These are phyloP conservation scores for Pygocentrus nattereri DNA, from an alignment of 2,797 vertebrate species.

Conservation along the genomic window DNA sequence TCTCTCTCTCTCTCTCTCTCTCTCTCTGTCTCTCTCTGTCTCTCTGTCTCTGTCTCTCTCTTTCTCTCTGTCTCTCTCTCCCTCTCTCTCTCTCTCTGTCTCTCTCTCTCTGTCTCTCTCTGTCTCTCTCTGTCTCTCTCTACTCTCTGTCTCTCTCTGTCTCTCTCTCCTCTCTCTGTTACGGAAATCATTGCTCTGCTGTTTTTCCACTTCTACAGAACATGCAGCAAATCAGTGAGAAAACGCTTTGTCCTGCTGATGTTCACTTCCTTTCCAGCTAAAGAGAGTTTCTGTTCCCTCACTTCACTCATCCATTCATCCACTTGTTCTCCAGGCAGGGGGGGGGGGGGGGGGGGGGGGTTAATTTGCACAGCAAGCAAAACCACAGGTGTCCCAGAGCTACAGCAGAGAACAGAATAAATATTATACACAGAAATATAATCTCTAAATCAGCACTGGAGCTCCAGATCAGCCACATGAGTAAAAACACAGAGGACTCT, in stretches of 20 bases:
- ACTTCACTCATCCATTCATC: background rate
- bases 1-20: slow-evolving; percentile 7
- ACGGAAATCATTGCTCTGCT: background rate
- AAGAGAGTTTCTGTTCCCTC: background rate
- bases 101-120: too few species aligned
- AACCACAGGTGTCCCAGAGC: background rate
- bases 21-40: too few species aligned
- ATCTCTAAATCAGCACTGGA: background rate
- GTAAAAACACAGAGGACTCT: too few species aligned
- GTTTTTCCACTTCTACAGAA: background rate
- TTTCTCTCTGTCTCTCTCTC: too few species aligned
- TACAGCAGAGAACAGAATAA: background rate
- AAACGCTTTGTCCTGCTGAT: background rate
- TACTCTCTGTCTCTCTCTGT: background rate
- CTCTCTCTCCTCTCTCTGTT: background rate
- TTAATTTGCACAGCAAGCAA: background rate
- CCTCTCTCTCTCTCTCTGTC: too few species aligned
- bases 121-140: too few species aligned
- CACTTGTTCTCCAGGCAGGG: too few species aligned
- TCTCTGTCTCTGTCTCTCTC: slow-evolving; percentile 3
- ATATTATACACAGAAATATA: background rate
- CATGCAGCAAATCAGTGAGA: background rate
- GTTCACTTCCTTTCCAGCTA: background rate
- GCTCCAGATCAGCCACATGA: background rate
- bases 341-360: background rate